Percentiles rank a stretch among this genome's conserved stretches.
Conservation (phyloP, 2,888 invertebrate genomes). For the Esperia sulphurella region DNA sequence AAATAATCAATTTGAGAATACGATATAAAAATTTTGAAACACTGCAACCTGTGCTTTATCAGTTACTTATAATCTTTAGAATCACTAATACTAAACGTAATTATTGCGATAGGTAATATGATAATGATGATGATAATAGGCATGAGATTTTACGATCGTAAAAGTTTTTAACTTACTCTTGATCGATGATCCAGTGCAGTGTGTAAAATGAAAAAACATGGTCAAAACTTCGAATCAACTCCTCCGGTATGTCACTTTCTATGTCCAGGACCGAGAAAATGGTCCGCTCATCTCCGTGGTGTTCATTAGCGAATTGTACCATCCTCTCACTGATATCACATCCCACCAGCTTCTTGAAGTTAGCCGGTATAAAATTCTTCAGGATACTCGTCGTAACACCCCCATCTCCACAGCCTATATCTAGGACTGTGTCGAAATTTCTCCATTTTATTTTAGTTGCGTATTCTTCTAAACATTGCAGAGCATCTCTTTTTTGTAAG, state of each 20-base stretch:
- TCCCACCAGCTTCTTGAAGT: constrained; percentile 77
- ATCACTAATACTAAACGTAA: too few species aligned
- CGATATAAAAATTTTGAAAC: too few species aligned
- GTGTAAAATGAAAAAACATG: constrained; percentile 89
- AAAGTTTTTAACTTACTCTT: constrained; percentile 79
- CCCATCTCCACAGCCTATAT: constrained; percentile 88
- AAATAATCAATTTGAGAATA: too few species aligned
- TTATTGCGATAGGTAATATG: too few species aligned
- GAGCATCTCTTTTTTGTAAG: constrained; percentile 81
- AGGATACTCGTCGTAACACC: constrained; percentile 82
- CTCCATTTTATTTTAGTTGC: constrained; percentile 78
- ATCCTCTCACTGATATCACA: constrained; percentile 85
- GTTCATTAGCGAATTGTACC: constrained; percentile 82
- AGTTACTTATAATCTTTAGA: too few species aligned
- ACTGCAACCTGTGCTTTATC: too few species aligned
- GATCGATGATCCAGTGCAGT: constrained; percentile 88
- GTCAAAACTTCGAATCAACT: constrained; percentile 76
- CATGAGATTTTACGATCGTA: too few species aligned
- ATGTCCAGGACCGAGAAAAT: constrained; percentile 81
- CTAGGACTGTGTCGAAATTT: constrained; percentile 72
- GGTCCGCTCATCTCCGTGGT: constrained; percentile 62
- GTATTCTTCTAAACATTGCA: constrained; percentile 82
- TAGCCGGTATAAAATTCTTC: constrained; percentile 78
- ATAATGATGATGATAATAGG: too few species aligned
- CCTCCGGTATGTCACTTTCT: constrained; percentile 62